These are phyloP conservation scores for Charina bottae DNA, from an alignment of 2,113 vertebrate species.

Conservation along the genomic window DNA sequence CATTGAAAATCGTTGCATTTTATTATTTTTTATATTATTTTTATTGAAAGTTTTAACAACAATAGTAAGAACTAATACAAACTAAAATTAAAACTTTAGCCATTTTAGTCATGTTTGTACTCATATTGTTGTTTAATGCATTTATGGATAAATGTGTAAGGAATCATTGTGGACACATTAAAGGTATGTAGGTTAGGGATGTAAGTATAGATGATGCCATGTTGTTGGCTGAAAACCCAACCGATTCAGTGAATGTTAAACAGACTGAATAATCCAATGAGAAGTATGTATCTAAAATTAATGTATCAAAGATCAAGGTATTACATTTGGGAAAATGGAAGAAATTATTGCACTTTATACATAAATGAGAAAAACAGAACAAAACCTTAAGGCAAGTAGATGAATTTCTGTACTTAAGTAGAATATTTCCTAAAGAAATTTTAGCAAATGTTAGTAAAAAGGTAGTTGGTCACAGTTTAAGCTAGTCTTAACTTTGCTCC, in stretches of 20 bases:
- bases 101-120: too few relatives aligned
- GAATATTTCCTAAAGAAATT: too few relatives aligned
- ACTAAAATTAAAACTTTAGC: too few relatives aligned
- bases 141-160: background rate
- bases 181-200: background rate
- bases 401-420: too few relatives aligned
- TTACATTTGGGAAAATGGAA: background rate
- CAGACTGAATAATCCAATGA: background rate
- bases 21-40: background rate
- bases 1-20: background rate
- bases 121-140: background rate
- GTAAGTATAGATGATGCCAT: background rate
- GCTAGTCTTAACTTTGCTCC: background rate
- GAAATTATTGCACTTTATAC: background rate
- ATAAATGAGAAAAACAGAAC: background rate
- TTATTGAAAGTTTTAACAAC: background rate
- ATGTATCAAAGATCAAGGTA: background rate
- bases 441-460: too few relatives aligned
- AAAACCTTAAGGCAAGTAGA: too few relatives aligned
- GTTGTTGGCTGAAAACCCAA: background rate
- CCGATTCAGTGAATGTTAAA: background rate
- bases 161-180: background rate
- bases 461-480: background rate
- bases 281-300: background rate
- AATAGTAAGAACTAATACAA: too few relatives aligned